Percentiles rank a stretch among this genome's conserved stretches.
Conservation (phyloP, 2,888 invertebrate species). For the Neoaliturus tenellus region DNA sequence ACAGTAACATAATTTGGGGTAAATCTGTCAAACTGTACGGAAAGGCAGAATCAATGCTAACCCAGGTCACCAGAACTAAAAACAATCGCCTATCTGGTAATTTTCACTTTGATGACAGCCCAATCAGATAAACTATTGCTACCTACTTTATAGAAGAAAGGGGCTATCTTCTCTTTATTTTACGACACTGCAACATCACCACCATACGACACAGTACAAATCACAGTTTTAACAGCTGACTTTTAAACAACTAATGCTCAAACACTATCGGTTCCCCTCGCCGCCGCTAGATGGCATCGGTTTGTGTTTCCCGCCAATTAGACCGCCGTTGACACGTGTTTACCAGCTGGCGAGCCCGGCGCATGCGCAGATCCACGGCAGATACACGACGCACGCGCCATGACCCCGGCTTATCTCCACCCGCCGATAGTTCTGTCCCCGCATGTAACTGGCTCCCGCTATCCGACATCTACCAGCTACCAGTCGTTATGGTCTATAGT, state of each 20-base stretch:
- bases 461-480: not conserved
- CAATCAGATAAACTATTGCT: too few species aligned
- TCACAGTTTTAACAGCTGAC: too few species aligned
- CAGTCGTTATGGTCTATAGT: conserved; percentile 9
- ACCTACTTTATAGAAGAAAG: too few species aligned
- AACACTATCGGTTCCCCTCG: not conserved
- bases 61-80: too few species aligned
- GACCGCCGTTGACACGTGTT: not conserved
- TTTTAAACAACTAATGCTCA: not conserved
- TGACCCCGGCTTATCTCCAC: not conserved
- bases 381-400: not conserved
- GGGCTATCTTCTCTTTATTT: too few species aligned
- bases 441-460: not conserved
- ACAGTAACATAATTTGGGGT: too few species aligned
- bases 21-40: too few species aligned
- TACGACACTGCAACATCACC: too few species aligned
- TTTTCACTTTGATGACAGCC: too few species aligned
- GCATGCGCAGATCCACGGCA: not conserved
- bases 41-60: too few species aligned
- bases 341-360: not conserved
- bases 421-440: not conserved
- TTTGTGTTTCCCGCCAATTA: conserved; percentile 17
- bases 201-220: too few species aligned
- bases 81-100: too few species aligned
- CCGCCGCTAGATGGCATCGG: not conserved